Percentiles rank a stretch among this genome's conserved stretches.
Evolutionary conservation across 2,797 vertebrate genomes (phyloP).

Genomic region (Pantherophis vulpinus): DNA sequence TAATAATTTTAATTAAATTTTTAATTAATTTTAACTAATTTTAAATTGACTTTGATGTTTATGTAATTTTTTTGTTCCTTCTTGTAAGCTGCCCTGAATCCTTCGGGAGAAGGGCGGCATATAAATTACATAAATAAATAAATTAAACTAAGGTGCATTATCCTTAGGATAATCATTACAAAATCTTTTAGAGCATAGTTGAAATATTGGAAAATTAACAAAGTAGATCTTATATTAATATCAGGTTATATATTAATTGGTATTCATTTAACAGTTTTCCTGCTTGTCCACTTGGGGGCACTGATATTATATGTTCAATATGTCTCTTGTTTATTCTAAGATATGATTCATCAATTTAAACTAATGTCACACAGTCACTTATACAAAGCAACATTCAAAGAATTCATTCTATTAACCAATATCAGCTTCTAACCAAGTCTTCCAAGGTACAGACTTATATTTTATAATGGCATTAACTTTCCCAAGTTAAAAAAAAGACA

Average conservation of each 20-base stretch:
- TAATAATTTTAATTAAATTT: too few relatives aligned
- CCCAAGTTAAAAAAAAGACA: not conserved
- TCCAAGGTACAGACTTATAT: not conserved
- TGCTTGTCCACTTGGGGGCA: slow-evolving; percentile 26
- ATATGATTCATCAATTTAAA: not conserved
- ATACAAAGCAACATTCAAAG: not conserved
- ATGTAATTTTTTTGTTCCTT: too few relatives aligned
- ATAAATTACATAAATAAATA: too few relatives aligned
- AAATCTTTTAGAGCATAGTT: not conserved
- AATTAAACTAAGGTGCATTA: not conserved
- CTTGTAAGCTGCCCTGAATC: too few relatives aligned
- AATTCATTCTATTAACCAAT: not conserved
- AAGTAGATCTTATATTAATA: not conserved
- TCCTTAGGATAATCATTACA: not conserved
- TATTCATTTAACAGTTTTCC: slow-evolving; percentile 2
- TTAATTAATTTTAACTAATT: too few relatives aligned
- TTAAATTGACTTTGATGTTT: too few relatives aligned
- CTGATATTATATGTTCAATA: not conserved
- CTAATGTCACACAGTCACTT: not conserved
- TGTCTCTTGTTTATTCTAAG: not conserved
- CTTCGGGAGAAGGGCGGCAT: too few relatives aligned
- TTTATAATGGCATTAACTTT: not conserved
- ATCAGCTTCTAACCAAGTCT: not conserved
- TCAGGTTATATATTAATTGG: not conserved
- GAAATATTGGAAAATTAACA: not conserved